Percentiles rank a stretch among this genome's conserved stretches.
phyloP scores from a whole-genome alignment of 2,797 vertebrate genomes.

The Cirrhinus mrigala region DNA sequence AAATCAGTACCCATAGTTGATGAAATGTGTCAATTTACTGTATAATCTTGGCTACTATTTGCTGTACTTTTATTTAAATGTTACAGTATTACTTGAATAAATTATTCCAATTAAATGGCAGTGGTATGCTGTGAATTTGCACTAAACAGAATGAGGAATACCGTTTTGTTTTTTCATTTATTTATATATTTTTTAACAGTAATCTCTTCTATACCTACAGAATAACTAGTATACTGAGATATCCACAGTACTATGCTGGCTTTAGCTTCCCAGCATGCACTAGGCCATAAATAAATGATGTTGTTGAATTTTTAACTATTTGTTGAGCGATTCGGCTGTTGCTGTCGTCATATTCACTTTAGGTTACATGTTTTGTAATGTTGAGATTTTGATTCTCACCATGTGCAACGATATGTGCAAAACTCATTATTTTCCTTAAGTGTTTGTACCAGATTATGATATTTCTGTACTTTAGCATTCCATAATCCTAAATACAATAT shows the following conservation, averaged over 20 bases:
- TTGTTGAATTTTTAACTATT: conserved; percentile 33
- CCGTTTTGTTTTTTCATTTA: background rate
- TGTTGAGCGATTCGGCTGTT: background rate
- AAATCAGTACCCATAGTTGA: background rate
- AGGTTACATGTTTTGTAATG: background rate
- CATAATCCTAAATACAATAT: background rate
- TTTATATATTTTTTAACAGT: background rate
- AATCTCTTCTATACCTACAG: background rate
- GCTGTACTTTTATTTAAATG: background rate
- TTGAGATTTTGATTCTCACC: background rate
- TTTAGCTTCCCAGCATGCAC: conserved; percentile 29
- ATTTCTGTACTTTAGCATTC: background rate
- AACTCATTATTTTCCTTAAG: background rate
- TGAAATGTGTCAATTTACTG: background rate
- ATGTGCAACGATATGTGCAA: background rate
- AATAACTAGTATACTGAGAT: background rate
- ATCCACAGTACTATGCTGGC: conserved; percentile 62
- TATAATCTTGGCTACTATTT: background rate
- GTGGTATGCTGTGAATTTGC: background rate
- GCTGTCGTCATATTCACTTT: background rate
- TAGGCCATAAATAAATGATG: conserved; percentile 25
- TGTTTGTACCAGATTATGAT: background rate
- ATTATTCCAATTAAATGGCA: background rate
- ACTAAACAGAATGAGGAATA: background rate
- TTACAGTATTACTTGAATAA: background rate